phyloP scores from a whole-genome alignment of 1,140 invertebrate species.

The Leptopilina clavipes region DNA sequence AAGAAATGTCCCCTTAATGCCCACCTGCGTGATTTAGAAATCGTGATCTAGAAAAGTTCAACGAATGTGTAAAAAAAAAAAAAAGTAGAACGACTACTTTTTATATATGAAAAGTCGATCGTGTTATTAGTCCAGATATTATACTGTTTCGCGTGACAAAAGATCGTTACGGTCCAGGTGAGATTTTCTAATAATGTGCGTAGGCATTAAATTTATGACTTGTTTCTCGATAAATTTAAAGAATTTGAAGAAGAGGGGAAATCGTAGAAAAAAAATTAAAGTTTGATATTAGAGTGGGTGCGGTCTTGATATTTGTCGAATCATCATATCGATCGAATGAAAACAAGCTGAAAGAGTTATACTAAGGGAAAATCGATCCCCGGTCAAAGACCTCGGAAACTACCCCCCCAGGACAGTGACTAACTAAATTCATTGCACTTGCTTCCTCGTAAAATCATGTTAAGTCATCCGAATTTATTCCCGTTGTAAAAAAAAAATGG shows the following conservation, averaged over 20 bases:
- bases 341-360: conserved; percentile 29
- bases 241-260: too few relatives aligned
- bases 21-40: conserved; percentile 29
- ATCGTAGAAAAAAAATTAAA: background rate
- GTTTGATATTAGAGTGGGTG: background rate
- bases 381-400: conserved; percentile 51
- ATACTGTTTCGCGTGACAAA: conserved; percentile 37
- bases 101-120: conserved; percentile 46
- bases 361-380: conserved; percentile 44
- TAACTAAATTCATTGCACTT: conserved; percentile 33
- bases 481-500: background rate
- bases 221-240: background rate
- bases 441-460: conserved; percentile 31
- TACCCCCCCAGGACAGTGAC: conserved; percentile 38
- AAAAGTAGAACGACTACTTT: conserved; percentile 24
- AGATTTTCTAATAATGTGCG: conserved; percentile 22
- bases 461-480: conserved; percentile 17
- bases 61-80: conserved; percentile 33
- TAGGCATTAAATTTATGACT: background rate
- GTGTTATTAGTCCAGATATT: conserved; percentile 34
- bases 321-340: conserved; percentile 29
- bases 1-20: conserved; percentile 21
- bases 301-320: conserved; percentile 33
- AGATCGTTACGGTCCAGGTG: conserved; percentile 1
- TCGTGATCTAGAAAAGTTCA: conserved; percentile 29